These are phyloP conservation scores for Polyploca ridens DNA, from an alignment of 2,888 invertebrate genomes.

Conservation along the genomic window DNA sequence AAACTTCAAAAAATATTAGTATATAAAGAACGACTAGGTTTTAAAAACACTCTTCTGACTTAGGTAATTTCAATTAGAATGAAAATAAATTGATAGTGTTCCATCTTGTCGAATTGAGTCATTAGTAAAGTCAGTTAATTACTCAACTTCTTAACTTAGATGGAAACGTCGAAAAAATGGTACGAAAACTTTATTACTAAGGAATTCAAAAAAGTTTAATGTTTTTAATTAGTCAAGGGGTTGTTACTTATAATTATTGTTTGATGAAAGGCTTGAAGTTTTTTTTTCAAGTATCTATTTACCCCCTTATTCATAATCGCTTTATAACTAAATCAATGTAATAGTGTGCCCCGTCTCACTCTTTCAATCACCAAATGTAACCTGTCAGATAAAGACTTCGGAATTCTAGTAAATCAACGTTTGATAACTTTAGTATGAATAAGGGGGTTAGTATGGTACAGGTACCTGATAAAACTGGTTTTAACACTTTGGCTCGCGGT, in stretches of 20 bases:
- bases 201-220: not conserved
- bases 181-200: not conserved
- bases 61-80: not conserved
- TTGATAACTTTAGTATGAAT: no score
- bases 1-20: not conserved
- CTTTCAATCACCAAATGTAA: no score
- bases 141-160: slow-evolving; percentile 7
- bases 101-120: not conserved
- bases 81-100: not conserved
- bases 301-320: no score
- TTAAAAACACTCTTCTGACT: not conserved
- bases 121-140: slow-evolving; percentile 7
- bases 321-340: no score
- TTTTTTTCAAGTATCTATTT: no score
- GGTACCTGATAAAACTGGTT: no score
- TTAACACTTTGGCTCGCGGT: no score
- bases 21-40: not conserved
- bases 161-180: not conserved
- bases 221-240: not conserved
- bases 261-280: not conserved
- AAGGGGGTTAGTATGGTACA: no score
- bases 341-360: no score
- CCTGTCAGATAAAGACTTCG: no score
- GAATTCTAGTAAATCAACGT: no score
- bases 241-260: not conserved